Percentiles rank a stretch among this genome's conserved stretches.
Evolutionary conservation across 1,140 invertebrate genomes (phyloP).

Genomic region (Drosophila watanabei): DNA sequence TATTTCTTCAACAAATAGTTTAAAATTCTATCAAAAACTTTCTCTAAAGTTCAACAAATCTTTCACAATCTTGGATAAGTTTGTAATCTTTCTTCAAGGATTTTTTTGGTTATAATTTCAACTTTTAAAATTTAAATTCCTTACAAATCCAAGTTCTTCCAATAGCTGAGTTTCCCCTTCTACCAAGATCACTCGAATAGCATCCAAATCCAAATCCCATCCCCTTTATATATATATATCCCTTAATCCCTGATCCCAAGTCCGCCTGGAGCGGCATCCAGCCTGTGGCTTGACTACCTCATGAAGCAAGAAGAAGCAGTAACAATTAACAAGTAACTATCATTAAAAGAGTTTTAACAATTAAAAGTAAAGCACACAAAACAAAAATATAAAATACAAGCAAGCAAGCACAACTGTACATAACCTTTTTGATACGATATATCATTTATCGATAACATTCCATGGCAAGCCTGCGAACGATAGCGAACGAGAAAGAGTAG

Average conservation of each 20-base stretch:
- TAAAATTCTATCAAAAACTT: background rate
- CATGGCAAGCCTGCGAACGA: constrained; percentile 59
- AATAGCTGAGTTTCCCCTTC: constrained; percentile 26
- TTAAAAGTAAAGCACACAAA: constrained; percentile 28
- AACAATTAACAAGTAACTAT: constrained; percentile 57
- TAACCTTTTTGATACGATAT: constrained; percentile 64
- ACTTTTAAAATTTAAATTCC: background rate
- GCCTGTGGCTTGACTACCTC: constrained; percentile 78
- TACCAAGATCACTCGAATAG: constrained; percentile 63
- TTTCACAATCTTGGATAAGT: constrained; percentile 4
- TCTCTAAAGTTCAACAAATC: background rate
- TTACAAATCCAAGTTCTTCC: constrained; percentile 72
- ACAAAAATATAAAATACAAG: background rate
- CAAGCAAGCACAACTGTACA: constrained; percentile 60
- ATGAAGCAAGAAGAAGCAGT: constrained; percentile 56
- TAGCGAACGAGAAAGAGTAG: background rate
- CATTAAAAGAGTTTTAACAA: constrained; percentile 43
- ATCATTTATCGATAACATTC: constrained; percentile 76
- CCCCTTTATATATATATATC: constrained; percentile 6
- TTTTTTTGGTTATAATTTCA: background rate
- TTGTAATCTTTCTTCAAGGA: background rate
- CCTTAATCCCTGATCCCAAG: constrained; percentile 37
- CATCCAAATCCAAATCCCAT: constrained; percentile 5
- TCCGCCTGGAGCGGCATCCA: constrained; percentile 59
- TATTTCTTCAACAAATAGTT: background rate